Conservation (phyloP, 2,888 invertebrate genomes). For the Spisula solida region DNA sequence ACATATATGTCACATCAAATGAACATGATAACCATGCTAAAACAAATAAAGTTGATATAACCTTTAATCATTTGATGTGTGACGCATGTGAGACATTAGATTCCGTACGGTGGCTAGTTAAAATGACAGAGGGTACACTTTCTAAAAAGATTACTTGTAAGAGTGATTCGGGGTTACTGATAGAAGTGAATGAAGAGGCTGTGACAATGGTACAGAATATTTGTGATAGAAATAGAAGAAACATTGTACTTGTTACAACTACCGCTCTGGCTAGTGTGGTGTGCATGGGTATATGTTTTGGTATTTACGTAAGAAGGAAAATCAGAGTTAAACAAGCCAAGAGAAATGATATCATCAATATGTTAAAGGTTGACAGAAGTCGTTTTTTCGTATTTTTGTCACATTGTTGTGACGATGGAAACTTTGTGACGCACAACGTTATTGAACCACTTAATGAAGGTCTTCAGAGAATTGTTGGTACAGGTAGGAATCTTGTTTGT, state of each 20-base stretch:
- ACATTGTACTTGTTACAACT: not conserved
- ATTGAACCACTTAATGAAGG: slow-evolving; percentile 4
- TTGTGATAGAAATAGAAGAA: not conserved
- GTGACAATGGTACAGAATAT: not conserved
- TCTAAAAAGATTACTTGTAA: not conserved
- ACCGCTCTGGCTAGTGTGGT: not conserved
- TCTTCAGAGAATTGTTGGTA: not conserved
- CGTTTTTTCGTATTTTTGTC: slow-evolving; percentile 23
- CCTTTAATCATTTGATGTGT: not conserved
- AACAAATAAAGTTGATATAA: not conserved
- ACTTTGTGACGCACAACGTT: slow-evolving; percentile 1
- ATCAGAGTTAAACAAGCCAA: not conserved
- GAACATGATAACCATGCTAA: not conserved
- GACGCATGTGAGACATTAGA: not conserved
- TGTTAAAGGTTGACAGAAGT: not conserved
- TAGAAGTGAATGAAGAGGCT: not conserved
- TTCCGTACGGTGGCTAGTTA: not conserved
- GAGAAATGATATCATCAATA: not conserved
- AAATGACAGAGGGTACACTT: not conserved
- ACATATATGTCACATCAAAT: not conserved
- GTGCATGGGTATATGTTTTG: not conserved
- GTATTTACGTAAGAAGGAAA: not conserved
- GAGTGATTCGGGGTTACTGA: not conserved
- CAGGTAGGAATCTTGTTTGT: slow-evolving; percentile 11
- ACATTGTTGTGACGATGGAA: not conserved